Evolutionary conservation across 2,113 vertebrate species (phyloP), one percentile per base, ranked within the genome.

Genomic region (Lipophrys pholis): DNA sequence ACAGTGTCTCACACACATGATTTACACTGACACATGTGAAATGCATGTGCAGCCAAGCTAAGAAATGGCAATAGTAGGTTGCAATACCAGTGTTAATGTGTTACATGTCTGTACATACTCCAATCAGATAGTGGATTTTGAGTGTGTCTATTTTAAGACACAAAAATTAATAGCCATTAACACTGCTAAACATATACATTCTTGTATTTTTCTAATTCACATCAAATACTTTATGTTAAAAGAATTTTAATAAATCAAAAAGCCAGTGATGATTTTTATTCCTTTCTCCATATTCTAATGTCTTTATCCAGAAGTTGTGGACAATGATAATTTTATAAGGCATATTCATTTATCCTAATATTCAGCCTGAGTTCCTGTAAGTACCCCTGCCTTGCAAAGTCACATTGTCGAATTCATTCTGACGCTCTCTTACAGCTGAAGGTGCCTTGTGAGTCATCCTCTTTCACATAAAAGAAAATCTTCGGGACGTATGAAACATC

Each of bases 401-500:
- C 69, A 36, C 41, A 68, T 69, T 7, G n/a, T 54, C 59, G 21
- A 30, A 30, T 69, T 73, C 48, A 69, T 43, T 61, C 71, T 66
- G 36, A 59, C 81, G 42, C 49, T 43, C 51, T 81, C 61, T 53
- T 53, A 55, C 35, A 66, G 72, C 76, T 74, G 48, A 71, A 62
- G 45, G 60, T 77, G 72, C 68, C 57, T 12, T 40, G 14, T 83
- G 69, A 87, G 38, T 79, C 78, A 84, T 68, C 39, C 42, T 65
- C 65, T 64, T 63, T 72, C 38, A 52, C 49, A 71, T 43, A 78
- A 83, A 77, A 61, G 46, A 68, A 68, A 78, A 79, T 69, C 61
- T 74, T 57, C 53, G 30, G 35, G 43, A 84, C 73, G 63, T 77
- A 80, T 81, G 76, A 5, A 69, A 69, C 77, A 80, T 71, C 80